Percentiles rank a stretch among this genome's conserved stretches.
Conservation (phyloP, 1,140 invertebrate genomes). For the Euura saliciscinereae region DNA sequence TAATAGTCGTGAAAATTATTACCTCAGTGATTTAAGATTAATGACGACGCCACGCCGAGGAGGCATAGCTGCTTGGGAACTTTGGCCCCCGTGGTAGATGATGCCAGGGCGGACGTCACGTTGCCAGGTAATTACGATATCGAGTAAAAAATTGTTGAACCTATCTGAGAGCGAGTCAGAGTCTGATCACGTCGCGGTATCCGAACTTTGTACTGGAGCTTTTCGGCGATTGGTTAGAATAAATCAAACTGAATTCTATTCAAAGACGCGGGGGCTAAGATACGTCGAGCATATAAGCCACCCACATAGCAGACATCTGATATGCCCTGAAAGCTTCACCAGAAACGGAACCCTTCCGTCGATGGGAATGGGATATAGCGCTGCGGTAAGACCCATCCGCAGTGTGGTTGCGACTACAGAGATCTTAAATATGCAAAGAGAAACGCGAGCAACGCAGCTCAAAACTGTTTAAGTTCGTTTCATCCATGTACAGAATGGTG, state of each 20-base stretch:
- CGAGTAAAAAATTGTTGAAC: no score
- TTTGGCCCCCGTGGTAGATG: no score
- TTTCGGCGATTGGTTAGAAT: neutral
- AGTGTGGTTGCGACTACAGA: neutral
- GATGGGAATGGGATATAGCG: neutral
- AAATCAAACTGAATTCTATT: neutral
- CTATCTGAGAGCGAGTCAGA: no score
- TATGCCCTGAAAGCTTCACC: neutral
- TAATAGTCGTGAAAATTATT: no score
- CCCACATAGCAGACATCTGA: neutral
- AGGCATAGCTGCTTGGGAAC: no score
- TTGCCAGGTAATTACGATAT: no score
- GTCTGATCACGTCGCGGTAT: no score
- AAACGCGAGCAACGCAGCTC: neutral
- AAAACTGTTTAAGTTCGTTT: neutral
- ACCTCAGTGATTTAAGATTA: no score
- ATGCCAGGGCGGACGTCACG: no score
- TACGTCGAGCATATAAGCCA: neutral
- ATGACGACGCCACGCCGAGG: no score
- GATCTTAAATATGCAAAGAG: neutral
- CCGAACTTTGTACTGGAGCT: no score
- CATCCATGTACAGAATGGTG: neutral
- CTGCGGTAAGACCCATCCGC: slow-evolving; percentile 1
- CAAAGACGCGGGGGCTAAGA: neutral
- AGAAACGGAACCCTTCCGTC: neutral